Percentiles rank a stretch among this genome's conserved stretches.
These are phyloP conservation scores for Bagarius yarrelli DNA, from an alignment of 2,113 vertebrate species.

Conservation along the genomic window DNA sequence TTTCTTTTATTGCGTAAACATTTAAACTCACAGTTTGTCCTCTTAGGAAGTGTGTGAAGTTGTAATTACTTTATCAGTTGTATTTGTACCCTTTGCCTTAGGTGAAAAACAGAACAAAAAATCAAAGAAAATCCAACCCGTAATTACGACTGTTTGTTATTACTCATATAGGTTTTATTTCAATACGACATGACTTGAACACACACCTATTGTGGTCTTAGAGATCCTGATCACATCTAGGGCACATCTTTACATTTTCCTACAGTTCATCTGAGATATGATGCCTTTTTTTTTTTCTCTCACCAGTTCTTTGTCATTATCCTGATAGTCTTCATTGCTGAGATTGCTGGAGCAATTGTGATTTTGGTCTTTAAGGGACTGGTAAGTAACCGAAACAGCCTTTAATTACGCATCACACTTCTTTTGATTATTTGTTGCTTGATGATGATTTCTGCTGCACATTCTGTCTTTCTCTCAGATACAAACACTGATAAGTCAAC, in stretches of 20 bases:
- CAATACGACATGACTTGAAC: too few relatives aligned
- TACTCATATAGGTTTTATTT: too few relatives aligned
- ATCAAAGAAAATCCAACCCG: too few relatives aligned
- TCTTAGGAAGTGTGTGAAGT: too few relatives aligned
- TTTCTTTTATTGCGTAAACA: too few relatives aligned
- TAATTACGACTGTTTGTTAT: too few relatives aligned
- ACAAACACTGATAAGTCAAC: conserved; percentile 59
- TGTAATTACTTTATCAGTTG: too few relatives aligned
- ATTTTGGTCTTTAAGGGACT: conserved; percentile 74
- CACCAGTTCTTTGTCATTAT: conserved; percentile 76
- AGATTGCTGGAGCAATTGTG: conserved; percentile 75
- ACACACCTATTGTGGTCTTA: not conserved
- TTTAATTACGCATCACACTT: not conserved
- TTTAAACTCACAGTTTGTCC: too few relatives aligned
- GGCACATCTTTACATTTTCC: not conserved
- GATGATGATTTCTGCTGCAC: not conserved
- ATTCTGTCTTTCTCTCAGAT: conserved; percentile 61
- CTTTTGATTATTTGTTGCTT: not conserved
- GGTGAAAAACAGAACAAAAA: too few relatives aligned
- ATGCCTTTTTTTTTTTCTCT: conserved; percentile 1
- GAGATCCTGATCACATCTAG: not conserved
- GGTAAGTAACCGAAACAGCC: conserved; percentile 61
- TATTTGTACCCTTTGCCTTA: too few relatives aligned
- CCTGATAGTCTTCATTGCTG: conserved; percentile 75
- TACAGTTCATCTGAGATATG: not conserved